These are phyloP conservation scores for Carapus acus DNA, from an alignment of 2,797 vertebrate genomes.

Conservation along the genomic window DNA sequence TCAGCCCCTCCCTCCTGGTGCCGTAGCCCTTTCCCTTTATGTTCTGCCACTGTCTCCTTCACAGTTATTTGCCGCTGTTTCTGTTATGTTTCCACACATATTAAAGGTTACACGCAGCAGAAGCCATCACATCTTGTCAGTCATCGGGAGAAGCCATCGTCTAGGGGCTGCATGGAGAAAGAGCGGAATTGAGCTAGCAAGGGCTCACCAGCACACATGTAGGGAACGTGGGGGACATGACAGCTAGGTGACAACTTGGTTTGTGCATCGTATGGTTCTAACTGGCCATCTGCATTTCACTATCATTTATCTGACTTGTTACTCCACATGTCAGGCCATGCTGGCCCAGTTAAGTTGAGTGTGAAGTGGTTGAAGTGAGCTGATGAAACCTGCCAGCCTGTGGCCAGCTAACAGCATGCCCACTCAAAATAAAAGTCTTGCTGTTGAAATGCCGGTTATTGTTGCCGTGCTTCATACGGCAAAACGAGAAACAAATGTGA, in stretches of 20 bases:
- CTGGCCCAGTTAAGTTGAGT: conserved; percentile 67
- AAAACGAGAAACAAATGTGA: conserved; percentile 66
- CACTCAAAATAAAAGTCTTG: conserved; percentile 57
- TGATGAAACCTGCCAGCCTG: conserved; percentile 70
- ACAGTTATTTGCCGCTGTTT: conserved; percentile 57
- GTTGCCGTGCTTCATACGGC: conserved; percentile 53
- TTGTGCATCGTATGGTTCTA: conserved; percentile 73
- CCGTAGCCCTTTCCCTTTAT: conserved; percentile 31
- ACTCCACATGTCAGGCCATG: conserved; percentile 67
- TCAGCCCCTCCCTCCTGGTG: conserved; percentile 15
- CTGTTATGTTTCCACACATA: conserved; percentile 51
- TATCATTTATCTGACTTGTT: conserved; percentile 58
- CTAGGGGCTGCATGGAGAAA: conserved; percentile 51
- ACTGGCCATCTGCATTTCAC: conserved; percentile 76
- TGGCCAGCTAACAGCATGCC: conserved; percentile 56
- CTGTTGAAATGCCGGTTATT: conserved; percentile 62
- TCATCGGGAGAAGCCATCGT: conserved; percentile 56
- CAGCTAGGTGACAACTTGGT: conserved; percentile 70
- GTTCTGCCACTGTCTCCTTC: conserved; percentile 46
- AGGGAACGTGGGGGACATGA: conserved; percentile 60
- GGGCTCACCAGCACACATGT: conserved; percentile 59
- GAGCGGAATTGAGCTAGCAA: conserved; percentile 45
- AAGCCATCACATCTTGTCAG: conserved; percentile 57
- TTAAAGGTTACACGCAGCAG: conserved; percentile 42
- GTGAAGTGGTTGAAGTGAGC: conserved; percentile 58